Percentiles rank a stretch among this genome's conserved stretches.
These are phyloP conservation scores for Zosterops hypoxanthus DNA, from an alignment of 2,113 vertebrate genomes.

Conservation along the genomic window DNA sequence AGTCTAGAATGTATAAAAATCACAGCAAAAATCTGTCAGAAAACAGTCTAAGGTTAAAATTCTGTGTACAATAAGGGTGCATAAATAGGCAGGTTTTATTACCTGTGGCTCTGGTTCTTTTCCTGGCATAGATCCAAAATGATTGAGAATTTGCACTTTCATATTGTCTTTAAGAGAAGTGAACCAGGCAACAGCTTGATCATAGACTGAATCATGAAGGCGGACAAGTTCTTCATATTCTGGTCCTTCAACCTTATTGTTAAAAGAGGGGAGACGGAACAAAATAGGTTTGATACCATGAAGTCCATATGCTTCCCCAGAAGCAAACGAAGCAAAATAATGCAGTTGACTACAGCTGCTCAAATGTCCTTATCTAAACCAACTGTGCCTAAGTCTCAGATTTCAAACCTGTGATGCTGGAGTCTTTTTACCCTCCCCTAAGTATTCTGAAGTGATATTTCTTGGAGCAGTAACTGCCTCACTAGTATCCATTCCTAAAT, in stretches of 20 bases:
- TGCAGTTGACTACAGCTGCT: background rate
- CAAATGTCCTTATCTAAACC: background rate
- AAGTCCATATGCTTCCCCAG: background rate
- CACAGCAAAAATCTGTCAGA: background rate
- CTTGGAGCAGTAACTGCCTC: background rate
- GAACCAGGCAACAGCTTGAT: slow-evolving; percentile 90
- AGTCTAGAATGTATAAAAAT: background rate
- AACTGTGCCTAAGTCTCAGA: background rate
- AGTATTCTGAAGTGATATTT: background rate
- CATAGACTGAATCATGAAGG: slow-evolving; percentile 88
- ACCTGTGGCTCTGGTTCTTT: slow-evolving; percentile 90
- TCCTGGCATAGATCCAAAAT: slow-evolving; percentile 89
- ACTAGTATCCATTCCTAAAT: background rate
- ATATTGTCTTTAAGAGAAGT: slow-evolving; percentile 90
- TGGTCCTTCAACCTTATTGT: slow-evolving; percentile 82
- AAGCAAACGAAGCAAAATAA: slow-evolving; percentile 43
- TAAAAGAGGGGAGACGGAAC: slow-evolving; percentile 5
- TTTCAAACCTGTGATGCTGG: slow-evolving; percentile 27
- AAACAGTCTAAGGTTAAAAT: background rate
- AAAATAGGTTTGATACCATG: background rate
- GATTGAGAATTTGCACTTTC: slow-evolving; percentile 91
- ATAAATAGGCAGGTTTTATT: background rate
- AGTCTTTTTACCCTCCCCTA: slow-evolving; percentile 34
- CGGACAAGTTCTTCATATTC: slow-evolving; percentile 84
- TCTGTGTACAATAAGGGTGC: background rate